A percentile compares a stretch with the other conserved stretches of the same genome.
These are phyloP conservation scores for Hippocampus guttulatus DNA, from an alignment of 2,113 vertebrate genomes.

Conservation along the genomic window DNA sequence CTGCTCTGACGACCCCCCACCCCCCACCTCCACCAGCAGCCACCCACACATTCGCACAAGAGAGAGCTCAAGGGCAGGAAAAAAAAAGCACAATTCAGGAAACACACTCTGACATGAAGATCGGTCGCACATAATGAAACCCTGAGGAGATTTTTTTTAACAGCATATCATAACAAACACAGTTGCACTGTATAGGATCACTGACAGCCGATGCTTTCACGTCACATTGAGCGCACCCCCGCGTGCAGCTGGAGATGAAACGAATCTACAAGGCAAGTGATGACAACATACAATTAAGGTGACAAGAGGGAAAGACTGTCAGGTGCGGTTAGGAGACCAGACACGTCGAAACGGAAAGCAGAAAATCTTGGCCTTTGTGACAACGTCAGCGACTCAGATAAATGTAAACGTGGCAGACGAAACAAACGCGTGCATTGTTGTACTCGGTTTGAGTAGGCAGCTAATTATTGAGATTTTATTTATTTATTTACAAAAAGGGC, in stretches of 20 bases:
- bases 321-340: slow-evolving; percentile 13
- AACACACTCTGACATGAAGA: slow-evolving; percentile 39
- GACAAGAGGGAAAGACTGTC: slow-evolving; percentile 13
- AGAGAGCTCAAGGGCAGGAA: slow-evolving; percentile 25
- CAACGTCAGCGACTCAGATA: neutral
- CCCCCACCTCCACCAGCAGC: slow-evolving; percentile 10
- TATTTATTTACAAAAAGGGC: neutral
- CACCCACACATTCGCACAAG: slow-evolving; percentile 27
- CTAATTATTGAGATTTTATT: neutral
- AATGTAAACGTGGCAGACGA: neutral
- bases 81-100: slow-evolving; percentile 24
- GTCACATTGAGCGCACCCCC: neutral
- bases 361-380: neutral
- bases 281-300: slow-evolving; percentile 46
- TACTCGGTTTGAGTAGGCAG: neutral
- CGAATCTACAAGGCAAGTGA: slow-evolving; percentile 24
- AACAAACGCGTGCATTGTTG: neutral
- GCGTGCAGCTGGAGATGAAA: slow-evolving; percentile 40
- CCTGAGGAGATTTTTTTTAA: slow-evolving; percentile 35
- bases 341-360: neutral
- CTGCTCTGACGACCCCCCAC: slow-evolving; percentile 33
- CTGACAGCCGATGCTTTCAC: slow-evolving; percentile 18
- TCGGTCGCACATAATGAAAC: slow-evolving; percentile 33
- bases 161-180: slow-evolving; percentile 22
- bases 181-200: neutral